Conservation (phyloP, 1,140 invertebrate genomes). For the Dolichoris vasculosae region DNA sequence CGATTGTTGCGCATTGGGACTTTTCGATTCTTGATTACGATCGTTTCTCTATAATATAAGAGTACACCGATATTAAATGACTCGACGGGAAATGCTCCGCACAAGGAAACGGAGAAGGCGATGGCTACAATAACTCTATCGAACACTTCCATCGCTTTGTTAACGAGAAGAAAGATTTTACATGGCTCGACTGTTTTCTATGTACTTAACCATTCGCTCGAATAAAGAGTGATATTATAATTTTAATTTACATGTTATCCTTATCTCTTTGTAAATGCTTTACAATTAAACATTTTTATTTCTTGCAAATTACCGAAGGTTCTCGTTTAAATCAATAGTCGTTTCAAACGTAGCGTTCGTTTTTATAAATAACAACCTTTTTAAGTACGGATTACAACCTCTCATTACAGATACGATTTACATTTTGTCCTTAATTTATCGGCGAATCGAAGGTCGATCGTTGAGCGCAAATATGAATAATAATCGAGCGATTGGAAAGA, state of each 20-base stretch:
- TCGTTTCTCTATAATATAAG: slow-evolving; percentile 2
- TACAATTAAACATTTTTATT: background rate
- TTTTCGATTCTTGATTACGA: slow-evolving; percentile 32
- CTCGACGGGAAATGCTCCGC: slow-evolving; percentile 20
- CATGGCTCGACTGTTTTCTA: background rate
- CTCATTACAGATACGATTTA: background rate
- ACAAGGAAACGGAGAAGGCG: background rate
- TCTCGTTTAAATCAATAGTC: background rate
- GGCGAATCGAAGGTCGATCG: background rate
- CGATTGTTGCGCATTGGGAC: background rate
- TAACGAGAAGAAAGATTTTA: background rate
- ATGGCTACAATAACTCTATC: slow-evolving; percentile 40
- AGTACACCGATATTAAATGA: slow-evolving; percentile 27
- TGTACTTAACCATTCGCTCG: background rate
- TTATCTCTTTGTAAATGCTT: background rate
- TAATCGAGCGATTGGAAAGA: background rate
- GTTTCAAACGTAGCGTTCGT: background rate
- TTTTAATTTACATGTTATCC: slow-evolving; percentile 12
- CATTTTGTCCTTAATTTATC: background rate
- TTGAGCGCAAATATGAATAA: background rate
- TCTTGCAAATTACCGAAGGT: background rate
- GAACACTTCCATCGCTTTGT: background rate
- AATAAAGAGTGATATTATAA: background rate
- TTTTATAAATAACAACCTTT: background rate
- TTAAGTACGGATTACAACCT: background rate